Conservation (phyloP, 2,113 vertebrate genomes). For the Thinocorus orbignyianus region DNA sequence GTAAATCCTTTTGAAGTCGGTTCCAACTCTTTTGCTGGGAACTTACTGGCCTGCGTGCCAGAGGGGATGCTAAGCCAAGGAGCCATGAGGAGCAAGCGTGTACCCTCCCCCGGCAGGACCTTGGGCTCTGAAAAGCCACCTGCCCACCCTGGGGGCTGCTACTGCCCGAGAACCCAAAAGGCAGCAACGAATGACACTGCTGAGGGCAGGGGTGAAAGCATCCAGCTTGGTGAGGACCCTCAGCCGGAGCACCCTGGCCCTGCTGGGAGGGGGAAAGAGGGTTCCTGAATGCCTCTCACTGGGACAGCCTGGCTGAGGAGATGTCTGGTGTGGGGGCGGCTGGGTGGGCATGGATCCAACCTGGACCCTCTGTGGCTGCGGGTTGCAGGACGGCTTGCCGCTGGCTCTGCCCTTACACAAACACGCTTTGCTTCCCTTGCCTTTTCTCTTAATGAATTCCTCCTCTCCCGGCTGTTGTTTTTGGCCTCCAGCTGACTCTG, state of each 20-base stretch:
- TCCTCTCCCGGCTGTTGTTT: constrained; percentile 43
- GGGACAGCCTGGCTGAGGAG: not conserved
- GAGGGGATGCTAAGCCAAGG: not conserved
- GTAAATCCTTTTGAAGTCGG: constrained; percentile 58
- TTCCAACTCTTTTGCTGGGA: constrained; percentile 57
- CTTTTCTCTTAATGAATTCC: constrained; percentile 60
- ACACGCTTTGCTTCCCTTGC: constrained; percentile 22
- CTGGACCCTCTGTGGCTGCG: not conserved
- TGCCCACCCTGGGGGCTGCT: not conserved
- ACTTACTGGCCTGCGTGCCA: not conserved
- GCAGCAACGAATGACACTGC: not conserved
- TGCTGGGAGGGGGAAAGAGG: not conserved
- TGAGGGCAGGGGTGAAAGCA: not conserved
- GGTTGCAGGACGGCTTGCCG: not conserved
- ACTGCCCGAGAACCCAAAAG: not conserved
- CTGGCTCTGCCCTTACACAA: constrained; percentile 40
- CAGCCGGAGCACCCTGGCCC: not conserved
- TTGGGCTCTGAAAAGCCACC: not conserved
- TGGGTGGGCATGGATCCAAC: not conserved
- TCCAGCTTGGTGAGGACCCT: not conserved
- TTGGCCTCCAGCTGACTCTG: constrained; percentile 21
- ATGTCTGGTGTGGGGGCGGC: not conserved
- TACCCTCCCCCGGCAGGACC: not conserved
- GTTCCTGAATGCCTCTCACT: fast-evolving
- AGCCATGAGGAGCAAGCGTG: not conserved